These are phyloP conservation scores for Lutraria rhynchaena DNA, from an alignment of 1,140 invertebrate species.

Conservation along the genomic window DNA sequence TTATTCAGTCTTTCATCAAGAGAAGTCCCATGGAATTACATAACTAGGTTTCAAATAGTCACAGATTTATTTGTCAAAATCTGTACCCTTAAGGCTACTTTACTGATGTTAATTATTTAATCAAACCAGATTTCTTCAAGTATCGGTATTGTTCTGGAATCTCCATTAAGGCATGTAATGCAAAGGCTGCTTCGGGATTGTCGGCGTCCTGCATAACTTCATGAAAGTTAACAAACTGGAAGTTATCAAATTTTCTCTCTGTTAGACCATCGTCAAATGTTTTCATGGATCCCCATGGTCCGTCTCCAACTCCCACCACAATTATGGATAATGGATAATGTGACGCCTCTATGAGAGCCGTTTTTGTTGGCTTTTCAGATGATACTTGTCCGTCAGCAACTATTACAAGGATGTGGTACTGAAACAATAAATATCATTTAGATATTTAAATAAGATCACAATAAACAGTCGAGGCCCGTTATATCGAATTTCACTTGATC, in stretches of 20 bases:
- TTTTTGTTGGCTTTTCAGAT: slow-evolving; percentile 76
- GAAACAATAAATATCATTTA: slow-evolving; percentile 6
- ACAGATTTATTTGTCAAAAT: neutral
- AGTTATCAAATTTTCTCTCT: slow-evolving; percentile 81
- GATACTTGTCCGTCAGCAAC: slow-evolving; percentile 83
- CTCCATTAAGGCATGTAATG: slow-evolving; percentile 82
- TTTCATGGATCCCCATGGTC: slow-evolving; percentile 83
- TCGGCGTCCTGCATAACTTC: slow-evolving; percentile 71
- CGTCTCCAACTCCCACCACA: slow-evolving; percentile 83
- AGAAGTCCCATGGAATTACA: too few species aligned
- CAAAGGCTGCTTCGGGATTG: slow-evolving; percentile 81
- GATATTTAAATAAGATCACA: too few species aligned
- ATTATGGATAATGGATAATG: slow-evolving; percentile 83
- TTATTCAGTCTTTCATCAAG: too few species aligned
- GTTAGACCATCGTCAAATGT: slow-evolving; percentile 83
- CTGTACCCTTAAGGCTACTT: too few species aligned
- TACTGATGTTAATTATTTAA: neutral
- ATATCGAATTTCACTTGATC: too few species aligned
- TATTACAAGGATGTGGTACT: slow-evolving; percentile 78
- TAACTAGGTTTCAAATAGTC: too few species aligned
- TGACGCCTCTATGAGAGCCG: slow-evolving; percentile 83
- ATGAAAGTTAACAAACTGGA: slow-evolving; percentile 84
- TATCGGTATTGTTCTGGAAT: slow-evolving; percentile 82
- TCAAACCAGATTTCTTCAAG: slow-evolving; percentile 17
- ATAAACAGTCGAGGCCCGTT: too few species aligned